Percentiles rank a stretch among this genome's conserved stretches.
These are phyloP conservation scores for Mionectes olivaceus DNA, from an alignment of 2,797 vertebrate species.

Conservation along the genomic window DNA sequence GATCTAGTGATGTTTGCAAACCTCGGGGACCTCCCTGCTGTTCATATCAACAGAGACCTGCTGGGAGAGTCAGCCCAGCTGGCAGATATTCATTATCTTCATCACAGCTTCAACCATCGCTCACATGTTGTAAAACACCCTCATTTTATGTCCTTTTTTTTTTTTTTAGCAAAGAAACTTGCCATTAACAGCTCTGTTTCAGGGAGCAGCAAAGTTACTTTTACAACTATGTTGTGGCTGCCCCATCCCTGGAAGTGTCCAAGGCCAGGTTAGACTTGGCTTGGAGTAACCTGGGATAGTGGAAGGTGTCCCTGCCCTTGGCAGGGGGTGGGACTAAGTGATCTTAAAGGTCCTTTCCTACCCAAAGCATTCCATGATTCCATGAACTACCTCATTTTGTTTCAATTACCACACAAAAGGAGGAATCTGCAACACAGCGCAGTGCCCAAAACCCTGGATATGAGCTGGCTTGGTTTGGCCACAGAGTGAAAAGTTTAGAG, in stretches of 20 bases:
- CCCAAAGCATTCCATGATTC: neutral
- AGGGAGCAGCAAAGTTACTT: neutral
- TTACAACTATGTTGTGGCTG: neutral
- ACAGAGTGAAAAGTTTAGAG: neutral
- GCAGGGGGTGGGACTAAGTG: neutral
- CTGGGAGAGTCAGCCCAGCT: constrained; percentile 39
- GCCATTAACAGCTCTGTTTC: neutral
- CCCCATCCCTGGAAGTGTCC: neutral
- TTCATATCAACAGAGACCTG: constrained; percentile 5
- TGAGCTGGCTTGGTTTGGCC: neutral
- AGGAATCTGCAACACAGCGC: neutral
- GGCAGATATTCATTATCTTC: constrained; percentile 16
- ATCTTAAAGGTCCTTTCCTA: fast-evolving
- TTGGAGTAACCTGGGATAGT: neutral
- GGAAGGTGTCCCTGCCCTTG: neutral
- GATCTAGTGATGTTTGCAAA: neutral
- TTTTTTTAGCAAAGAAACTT: neutral
- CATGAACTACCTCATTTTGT: neutral
- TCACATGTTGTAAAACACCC: neutral
- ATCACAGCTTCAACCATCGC: neutral
- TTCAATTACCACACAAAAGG: neutral
- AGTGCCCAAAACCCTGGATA: neutral
- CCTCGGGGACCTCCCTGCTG: constrained; percentile 31
- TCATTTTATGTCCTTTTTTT: neutral
- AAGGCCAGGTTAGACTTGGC: neutral